Evolutionary conservation across 30 jellyfish, hydroid and myxozoan species (phyloP), one percentile per base, ranked within the genome.

Genomic region (Mastigias papua): DNA sequence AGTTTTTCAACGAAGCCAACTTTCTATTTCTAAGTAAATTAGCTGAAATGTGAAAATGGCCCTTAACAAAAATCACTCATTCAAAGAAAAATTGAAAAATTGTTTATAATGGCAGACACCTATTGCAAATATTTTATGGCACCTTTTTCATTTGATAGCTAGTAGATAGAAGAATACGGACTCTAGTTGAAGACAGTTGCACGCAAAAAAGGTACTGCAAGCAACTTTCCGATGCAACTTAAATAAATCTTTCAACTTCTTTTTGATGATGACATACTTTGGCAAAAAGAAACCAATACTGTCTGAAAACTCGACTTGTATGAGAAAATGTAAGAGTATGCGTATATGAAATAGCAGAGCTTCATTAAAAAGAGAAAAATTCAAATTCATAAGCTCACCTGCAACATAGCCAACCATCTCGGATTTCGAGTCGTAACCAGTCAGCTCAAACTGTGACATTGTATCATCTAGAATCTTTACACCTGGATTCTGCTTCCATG

Each of bases 361-460:
- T 37, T 37, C 11, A 37, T 37, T 37, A 3, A 37, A 3, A 37
- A 37, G 54, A 6, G 54, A 37, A 37, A 6, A 37, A 11, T 3
- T 3, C 10, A 37, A 37, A 37, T 37, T 72, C 69, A 0, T 54
- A 11, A 37, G 33, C 26, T 29, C 69, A 83, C 97, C 97, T 73
- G 97, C 97, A 8, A 90, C 97, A 28, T 66, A 90, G 3, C 89
- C 89, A 32, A 83, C 94, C 81, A 78, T 73, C 77, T 82, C 89
- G 34, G 94, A 90, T n/a, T 74, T 78, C 3, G 95, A 69, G 3
- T 17, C 3, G 84, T 28, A 57, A 35, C 48, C 89, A 21, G 77
- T 83, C 5, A 90, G 73, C 35, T 82, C 95, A 46, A 90, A 90
- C 80, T 90, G 97, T 27, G 97, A 91, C 97, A 90, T 90, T 50